These are phyloP conservation scores for Microplitis mediator DNA, from an alignment of 1,140 invertebrate species.

Conservation along the genomic window DNA sequence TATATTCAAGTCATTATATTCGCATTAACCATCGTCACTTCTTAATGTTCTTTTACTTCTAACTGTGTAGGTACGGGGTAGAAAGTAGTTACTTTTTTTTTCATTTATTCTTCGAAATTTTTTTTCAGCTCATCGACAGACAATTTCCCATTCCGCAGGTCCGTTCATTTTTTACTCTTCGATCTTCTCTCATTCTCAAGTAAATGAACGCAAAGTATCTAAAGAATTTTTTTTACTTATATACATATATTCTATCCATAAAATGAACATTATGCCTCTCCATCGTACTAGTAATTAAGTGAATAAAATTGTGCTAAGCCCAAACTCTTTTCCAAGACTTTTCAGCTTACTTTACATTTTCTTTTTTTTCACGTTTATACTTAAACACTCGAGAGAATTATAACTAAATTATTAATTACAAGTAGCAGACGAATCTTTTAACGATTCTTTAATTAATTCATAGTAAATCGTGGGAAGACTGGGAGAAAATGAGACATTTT, in stretches of 20 bases:
- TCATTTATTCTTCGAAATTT: neutral
- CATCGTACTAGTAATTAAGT: neutral
- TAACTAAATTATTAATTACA: neutral
- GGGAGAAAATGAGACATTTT: too few species aligned
- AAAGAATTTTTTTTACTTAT: neutral
- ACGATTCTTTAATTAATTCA: too few species aligned
- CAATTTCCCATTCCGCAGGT: neutral
- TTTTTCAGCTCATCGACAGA: too few species aligned
- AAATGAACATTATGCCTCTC: neutral
- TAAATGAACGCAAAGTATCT: neutral
- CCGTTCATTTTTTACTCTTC: neutral
- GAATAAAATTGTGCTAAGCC: neutral
- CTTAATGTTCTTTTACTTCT: neutral
- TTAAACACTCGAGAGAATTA: neutral
- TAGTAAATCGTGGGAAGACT: too few species aligned
- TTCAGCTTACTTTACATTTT: neutral
- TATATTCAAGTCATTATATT: conserved; percentile 3
- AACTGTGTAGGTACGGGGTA: neutral
- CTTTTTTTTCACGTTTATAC: neutral
- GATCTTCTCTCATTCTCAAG: neutral
- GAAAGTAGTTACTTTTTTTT: neutral
- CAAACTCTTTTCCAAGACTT: neutral
- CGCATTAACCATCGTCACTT: neutral
- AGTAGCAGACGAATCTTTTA: too few species aligned
- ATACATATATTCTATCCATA: neutral